Evolutionary conservation across 1,140 invertebrate species (phyloP).

Genomic region (Platyscapa corneri): DNA sequence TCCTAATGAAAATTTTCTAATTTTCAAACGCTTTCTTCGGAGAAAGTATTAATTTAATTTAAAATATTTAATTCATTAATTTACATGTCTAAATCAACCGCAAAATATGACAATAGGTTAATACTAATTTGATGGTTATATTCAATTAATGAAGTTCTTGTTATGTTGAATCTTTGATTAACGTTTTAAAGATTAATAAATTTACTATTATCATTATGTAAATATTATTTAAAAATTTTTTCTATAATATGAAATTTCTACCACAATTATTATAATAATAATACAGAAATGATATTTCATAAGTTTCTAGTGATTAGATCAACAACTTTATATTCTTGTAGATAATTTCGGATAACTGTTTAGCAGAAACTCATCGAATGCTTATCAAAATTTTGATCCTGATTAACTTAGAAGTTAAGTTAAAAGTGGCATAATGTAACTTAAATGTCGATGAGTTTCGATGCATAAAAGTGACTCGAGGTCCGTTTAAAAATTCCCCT

Average conservation of each 20-base stretch:
- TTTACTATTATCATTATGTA: no score
- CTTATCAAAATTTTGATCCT: neutral
- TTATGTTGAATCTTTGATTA: no score
- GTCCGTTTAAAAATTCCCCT: neutral
- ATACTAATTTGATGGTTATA: no score
- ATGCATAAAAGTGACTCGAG: neutral
- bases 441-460: neutral
- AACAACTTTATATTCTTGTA: neutral
- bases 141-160: no score
- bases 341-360: no score
- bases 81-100: neutral
- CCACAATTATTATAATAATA: no score
- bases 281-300: no score
- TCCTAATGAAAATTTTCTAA: conserved; percentile 23
- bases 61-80: neutral
- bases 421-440: neutral
- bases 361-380: neutral
- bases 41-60: neutral
- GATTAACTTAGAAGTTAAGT: neutral
- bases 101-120: neutral
- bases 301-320: no score
- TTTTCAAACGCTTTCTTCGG: conserved; percentile 12
- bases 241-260: no score
- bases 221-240: no score
- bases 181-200: no score